These are phyloP conservation scores for Anseranas semipalmata DNA, from an alignment of 2,113 vertebrate species.

Conservation along the genomic window DNA sequence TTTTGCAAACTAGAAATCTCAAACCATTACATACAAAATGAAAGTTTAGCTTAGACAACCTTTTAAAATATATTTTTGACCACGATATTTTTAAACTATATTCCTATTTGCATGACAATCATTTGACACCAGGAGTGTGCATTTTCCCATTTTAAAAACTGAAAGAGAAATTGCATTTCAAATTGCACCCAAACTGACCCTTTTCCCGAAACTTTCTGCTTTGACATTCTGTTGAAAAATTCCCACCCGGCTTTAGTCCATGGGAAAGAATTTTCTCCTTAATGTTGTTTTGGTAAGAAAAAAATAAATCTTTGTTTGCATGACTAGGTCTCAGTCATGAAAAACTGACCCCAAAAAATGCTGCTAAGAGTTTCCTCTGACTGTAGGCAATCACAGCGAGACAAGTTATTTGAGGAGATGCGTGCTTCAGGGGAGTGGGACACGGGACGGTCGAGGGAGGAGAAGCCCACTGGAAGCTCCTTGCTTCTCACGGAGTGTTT, in stretches of 20 bases:
- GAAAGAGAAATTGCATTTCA: not conserved
- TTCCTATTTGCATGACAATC: not conserved
- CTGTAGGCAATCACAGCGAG: not conserved
- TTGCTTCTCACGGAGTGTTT: not conserved
- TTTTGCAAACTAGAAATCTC: not conserved
- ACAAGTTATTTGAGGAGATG: not conserved
- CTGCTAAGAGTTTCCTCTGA: not conserved
- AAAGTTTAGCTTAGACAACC: not conserved
- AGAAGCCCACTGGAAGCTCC: not conserved
- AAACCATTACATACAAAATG: not conserved
- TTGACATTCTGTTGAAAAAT: not conserved
- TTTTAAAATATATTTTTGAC: not conserved
- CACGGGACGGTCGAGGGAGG: not conserved
- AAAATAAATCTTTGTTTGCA: slow-evolving; percentile 63
- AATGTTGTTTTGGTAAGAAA: slow-evolving; percentile 52
- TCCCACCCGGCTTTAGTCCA: slow-evolving; percentile 24
- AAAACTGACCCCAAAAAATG: slow-evolving; percentile 50
- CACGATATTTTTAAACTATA: not conserved
- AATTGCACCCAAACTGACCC: not conserved
- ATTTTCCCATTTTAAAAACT: not conserved
- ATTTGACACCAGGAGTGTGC: not conserved
- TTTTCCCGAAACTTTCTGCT: not conserved
- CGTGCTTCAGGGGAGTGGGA: not conserved
- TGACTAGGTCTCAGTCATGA: slow-evolving; percentile 66
- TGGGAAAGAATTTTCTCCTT: slow-evolving; percentile 60